Evolutionary conservation across 2,888 invertebrate genomes (phyloP).

Genomic region (Syrphus vitripennis): DNA sequence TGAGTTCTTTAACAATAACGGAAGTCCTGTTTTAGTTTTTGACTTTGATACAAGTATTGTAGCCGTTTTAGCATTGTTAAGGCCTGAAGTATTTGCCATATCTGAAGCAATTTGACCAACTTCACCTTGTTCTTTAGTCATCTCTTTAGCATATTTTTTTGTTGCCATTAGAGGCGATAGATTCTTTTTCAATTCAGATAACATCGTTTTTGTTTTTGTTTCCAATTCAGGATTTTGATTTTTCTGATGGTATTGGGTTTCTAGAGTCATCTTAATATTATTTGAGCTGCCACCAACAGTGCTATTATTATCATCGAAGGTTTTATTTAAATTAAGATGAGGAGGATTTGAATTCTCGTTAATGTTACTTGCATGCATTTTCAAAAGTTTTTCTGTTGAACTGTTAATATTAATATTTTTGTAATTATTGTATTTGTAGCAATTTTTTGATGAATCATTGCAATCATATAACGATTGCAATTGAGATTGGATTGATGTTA

Average conservation of each 20-base stretch:
- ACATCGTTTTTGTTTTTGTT: constrained; percentile 36
- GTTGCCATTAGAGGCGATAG: constrained; percentile 38
- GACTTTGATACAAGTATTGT: constrained; percentile 81
- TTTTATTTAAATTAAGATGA: constrained; percentile 37
- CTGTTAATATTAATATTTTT: constrained; percentile 65
- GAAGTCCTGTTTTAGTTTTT: constrained; percentile 81
- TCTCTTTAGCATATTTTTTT: constrained; percentile 21
- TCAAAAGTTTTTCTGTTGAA: constrained; percentile 62
- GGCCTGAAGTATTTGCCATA: constrained; percentile 57
- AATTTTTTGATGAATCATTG: constrained; percentile 73
- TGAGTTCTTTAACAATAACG: constrained; percentile 81
- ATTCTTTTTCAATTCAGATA: constrained; percentile 44
- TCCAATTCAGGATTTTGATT: constrained; percentile 43
- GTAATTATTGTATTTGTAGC: constrained; percentile 69
- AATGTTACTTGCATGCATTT: constrained; percentile 37
- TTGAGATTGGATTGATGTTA: constrained; percentile 80
- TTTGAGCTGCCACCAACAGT: constrained; percentile 28
- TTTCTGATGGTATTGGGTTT: constrained; percentile 26
- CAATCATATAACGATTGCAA: constrained; percentile 80
- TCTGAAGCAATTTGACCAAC: constrained; percentile 53
- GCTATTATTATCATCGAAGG: constrained; percentile 18
- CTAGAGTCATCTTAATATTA: constrained; percentile 32
- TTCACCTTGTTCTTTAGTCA: constrained; percentile 11
- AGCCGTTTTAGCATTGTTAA: constrained; percentile 79
- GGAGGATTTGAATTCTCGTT: constrained; percentile 36